Evolutionary conservation across 2,797 vertebrate species (phyloP).

Genomic region (Acropternis orthonyx): DNA sequence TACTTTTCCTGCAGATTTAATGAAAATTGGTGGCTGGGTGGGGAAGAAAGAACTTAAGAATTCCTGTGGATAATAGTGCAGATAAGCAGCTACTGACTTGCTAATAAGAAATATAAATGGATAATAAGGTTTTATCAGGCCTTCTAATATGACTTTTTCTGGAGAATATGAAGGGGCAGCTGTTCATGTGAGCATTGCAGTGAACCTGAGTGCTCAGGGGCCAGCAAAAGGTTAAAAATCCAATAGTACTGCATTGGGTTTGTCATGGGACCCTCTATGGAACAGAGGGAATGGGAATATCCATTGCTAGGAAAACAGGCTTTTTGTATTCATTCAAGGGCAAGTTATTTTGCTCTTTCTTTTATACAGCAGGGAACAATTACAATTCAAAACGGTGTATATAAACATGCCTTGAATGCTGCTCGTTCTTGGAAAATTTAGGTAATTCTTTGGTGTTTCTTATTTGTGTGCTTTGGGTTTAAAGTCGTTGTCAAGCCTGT

Average conservation of each 20-base stretch:
- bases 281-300: neutral
- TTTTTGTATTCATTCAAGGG: neutral
- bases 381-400: neutral
- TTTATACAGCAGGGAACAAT: neutral
- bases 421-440: neutral
- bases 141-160: neutral
- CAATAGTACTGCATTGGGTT: rapidly evolving
- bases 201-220: neutral
- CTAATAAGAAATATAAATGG: neutral
- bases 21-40: neutral
- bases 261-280: neutral
- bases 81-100: neutral
- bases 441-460: neutral
- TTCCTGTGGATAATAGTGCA: neutral
- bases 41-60: neutral
- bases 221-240: neutral
- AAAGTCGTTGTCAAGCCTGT: neutral
- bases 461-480: neutral
- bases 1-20: neutral
- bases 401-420: neutral
- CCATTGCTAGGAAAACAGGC: neutral
- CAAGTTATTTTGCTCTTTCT: neutral
- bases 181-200: neutral
- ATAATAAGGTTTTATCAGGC: neutral
- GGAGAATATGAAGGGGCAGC: neutral